Conservation (phyloP, 2,797 vertebrate species). For the Sebastes matsubarae region DNA sequence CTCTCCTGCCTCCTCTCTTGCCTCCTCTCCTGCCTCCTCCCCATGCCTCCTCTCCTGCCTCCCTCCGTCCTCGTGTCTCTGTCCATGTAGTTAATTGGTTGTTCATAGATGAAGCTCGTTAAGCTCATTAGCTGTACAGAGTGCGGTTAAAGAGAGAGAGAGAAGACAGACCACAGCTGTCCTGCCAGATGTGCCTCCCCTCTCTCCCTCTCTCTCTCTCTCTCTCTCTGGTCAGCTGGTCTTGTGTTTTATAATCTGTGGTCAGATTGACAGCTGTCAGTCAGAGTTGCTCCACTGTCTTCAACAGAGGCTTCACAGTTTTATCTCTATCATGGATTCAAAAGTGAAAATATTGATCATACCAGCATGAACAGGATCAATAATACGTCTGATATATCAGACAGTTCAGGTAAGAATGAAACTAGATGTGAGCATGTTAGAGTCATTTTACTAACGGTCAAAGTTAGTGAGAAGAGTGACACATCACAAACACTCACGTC, state of each 20-base stretch:
- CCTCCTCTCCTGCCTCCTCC: background rate
- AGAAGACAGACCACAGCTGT: conserved; percentile 37
- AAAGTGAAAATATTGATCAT: too few relatives aligned
- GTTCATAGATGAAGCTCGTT: conserved; percentile 1
- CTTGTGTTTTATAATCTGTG: background rate
- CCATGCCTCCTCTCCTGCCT: background rate
- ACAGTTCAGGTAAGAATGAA: too few relatives aligned
- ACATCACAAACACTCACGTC: too few relatives aligned
- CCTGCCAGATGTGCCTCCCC: conserved; percentile 45
- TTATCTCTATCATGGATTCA: too few relatives aligned
- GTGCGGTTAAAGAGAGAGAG: background rate
- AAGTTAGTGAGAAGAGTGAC: too few relatives aligned
- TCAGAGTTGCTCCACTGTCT: background rate
- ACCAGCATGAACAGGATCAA: too few relatives aligned
- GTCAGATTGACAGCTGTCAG: background rate
- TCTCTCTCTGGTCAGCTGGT: background rate
- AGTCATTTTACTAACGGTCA: too few relatives aligned
- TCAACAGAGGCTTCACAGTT: too few relatives aligned
- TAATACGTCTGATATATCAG: too few relatives aligned
- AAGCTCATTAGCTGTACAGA: conserved; percentile 25
- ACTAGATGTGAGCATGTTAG: too few relatives aligned
- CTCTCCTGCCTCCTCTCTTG: background rate
- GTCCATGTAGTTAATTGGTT: background rate
- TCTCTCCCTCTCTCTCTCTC: too few relatives aligned
- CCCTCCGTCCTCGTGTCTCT: background rate